These are phyloP conservation scores for Electrophaes corylata DNA, from an alignment of 2,888 invertebrate genomes.

Conservation along the genomic window DNA sequence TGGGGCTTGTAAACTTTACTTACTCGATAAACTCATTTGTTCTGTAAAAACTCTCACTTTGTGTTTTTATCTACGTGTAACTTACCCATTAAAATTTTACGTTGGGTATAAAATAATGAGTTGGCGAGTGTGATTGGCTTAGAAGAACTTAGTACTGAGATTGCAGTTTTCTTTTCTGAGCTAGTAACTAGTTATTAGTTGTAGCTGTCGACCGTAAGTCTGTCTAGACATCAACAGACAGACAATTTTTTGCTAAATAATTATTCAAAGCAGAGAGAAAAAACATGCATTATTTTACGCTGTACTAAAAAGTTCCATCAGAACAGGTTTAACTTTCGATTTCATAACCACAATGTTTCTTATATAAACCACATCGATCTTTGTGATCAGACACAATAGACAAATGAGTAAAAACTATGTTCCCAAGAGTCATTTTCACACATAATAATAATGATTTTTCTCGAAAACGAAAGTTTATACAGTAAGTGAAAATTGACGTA, in stretches of 20 bases:
- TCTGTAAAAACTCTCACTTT: too few species aligned
- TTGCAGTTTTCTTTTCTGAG: neutral
- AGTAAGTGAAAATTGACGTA: conserved; percentile 1
- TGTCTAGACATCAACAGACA: neutral
- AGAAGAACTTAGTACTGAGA: neutral
- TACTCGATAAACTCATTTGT: too few species aligned
- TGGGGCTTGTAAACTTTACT: too few species aligned
- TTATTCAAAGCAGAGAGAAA: neutral
- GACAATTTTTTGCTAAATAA: neutral
- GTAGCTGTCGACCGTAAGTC: neutral
- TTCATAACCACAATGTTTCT: conserved; percentile 27
- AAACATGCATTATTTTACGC: neutral
- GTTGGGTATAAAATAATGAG: neutral
- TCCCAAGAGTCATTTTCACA: conserved; percentile 16
- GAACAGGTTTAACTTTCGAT: conserved; percentile 37
- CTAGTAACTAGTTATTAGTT: neutral
- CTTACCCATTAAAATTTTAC: too few species aligned
- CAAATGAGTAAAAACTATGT: conserved; percentile 3
- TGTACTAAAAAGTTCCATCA: conserved; percentile 18
- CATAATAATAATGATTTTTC: conserved; percentile 16
- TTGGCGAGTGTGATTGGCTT: neutral
- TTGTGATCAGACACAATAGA: conserved; percentile 19
- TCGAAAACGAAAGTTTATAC: conserved; percentile 18
- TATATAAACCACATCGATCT: conserved; percentile 22
- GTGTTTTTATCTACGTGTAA: too few species aligned